Evolutionary conservation across 2,797 vertebrate species (phyloP).

Genomic region (Rhinogobio ventralis): DNA sequence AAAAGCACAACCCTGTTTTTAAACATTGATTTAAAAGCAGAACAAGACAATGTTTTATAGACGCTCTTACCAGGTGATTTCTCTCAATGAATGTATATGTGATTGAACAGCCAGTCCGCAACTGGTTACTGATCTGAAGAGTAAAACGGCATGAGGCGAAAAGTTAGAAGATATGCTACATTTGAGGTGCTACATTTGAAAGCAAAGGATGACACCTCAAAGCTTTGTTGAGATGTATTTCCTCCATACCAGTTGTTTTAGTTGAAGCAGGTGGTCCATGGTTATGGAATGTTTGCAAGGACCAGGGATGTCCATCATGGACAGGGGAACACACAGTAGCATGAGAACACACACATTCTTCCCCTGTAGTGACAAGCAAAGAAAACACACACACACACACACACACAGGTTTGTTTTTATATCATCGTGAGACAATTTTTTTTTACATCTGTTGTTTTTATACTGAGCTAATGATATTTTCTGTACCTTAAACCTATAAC

Average conservation of each 20-base stretch:
- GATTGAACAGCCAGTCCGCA: slow-evolving; percentile 78
- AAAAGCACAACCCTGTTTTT: not conserved
- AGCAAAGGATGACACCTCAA: slow-evolving; percentile 11
- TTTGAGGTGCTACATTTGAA: not conserved
- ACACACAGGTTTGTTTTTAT: not conserved
- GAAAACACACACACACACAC: not conserved
- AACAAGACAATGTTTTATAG: not conserved
- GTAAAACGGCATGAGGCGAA: not conserved
- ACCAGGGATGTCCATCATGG: slow-evolving; percentile 79
- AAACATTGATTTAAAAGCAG: not conserved
- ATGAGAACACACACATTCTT: slow-evolving; percentile 81
- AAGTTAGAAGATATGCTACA: slow-evolving; percentile 7
- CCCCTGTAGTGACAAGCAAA: slow-evolving; percentile 67
- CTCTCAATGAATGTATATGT: slow-evolving; percentile 80
- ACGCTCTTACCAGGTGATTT: slow-evolving; percentile 75
- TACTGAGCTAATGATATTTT: not conserved
- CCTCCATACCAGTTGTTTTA: slow-evolving; percentile 78
- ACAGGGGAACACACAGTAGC: slow-evolving; percentile 79
- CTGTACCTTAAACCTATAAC: not conserved
- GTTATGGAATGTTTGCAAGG: slow-evolving; percentile 83
- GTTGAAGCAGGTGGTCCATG: slow-evolving; percentile 78
- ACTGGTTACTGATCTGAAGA: slow-evolving; percentile 80
- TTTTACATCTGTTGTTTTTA: not conserved
- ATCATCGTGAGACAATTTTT: not conserved
- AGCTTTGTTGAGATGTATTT: not conserved